phyloP scores from a whole-genome alignment of 2,888 invertebrate species.

The Acleris holmiana region DNA sequence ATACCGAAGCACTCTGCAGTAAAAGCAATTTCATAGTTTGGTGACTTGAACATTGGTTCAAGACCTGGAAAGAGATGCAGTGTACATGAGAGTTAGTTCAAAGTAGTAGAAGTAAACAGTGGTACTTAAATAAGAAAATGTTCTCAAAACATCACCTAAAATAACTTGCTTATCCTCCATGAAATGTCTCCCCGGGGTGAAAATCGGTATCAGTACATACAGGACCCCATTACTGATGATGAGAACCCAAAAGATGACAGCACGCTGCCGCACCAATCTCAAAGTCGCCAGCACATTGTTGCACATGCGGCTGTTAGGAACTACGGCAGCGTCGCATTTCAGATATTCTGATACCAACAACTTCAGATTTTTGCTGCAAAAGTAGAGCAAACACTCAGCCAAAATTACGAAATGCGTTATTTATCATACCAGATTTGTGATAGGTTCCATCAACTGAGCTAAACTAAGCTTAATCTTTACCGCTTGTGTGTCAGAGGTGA shows the following conservation, averaged over 20 bases:
- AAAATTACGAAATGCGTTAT: too few relatives aligned
- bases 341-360: too few relatives aligned
- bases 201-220: constrained; percentile 38
- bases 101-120: too few relatives aligned
- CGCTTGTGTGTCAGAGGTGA: too few relatives aligned
- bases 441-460: too few relatives aligned
- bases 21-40: constrained; percentile 38
- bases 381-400: too few relatives aligned
- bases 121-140: too few relatives aligned
- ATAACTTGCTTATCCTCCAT: constrained; percentile 32
- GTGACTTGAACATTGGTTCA: constrained; percentile 36
- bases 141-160: not conserved
- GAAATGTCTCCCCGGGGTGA: constrained; percentile 37
- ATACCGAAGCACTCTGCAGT: constrained; percentile 17
- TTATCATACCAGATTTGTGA: too few relatives aligned
- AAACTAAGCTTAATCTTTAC: too few relatives aligned
- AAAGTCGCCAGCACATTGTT: constrained; percentile 41
- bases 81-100: too few relatives aligned
- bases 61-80: constrained; percentile 24
- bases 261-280: constrained; percentile 38
- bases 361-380: too few relatives aligned
- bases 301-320: constrained; percentile 44
- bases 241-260: constrained; percentile 40
- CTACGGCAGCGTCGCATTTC: constrained; percentile 40
- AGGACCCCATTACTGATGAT: constrained; percentile 35